These are phyloP conservation scores for Danionella dracula DNA, from an alignment of 2,797 vertebrate genomes.

Conservation along the genomic window DNA sequence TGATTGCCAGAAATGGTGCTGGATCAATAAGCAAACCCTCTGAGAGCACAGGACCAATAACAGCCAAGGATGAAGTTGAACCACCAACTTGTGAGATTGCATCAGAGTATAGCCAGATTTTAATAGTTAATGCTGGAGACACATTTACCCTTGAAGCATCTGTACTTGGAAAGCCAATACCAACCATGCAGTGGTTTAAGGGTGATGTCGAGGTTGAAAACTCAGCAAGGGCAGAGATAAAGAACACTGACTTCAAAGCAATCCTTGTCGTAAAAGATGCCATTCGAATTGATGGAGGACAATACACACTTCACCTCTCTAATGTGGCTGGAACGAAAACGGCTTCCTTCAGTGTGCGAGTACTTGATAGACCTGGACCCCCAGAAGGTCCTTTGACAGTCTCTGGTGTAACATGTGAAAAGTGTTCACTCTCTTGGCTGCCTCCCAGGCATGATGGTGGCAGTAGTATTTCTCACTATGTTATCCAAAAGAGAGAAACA, in stretches of 20 bases:
- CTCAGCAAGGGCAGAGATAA: constrained; percentile 88
- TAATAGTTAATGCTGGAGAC: constrained; percentile 91
- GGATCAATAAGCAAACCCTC: constrained; percentile 92
- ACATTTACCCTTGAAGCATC: constrained; percentile 88
- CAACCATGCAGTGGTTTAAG: constrained; percentile 91
- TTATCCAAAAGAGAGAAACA: constrained; percentile 97
- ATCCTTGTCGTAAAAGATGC: constrained; percentile 90
- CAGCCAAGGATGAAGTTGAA: constrained; percentile 94
- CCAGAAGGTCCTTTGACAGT: constrained; percentile 89
- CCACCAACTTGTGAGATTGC: constrained; percentile 89
- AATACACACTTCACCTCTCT: constrained; percentile 88
- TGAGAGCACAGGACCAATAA: constrained; percentile 90
- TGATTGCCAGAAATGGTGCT: constrained; percentile 94
- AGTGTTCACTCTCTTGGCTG: constrained; percentile 90
- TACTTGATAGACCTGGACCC: constrained; percentile 93
- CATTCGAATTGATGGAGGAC: constrained; percentile 93
- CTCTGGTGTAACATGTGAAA: constrained; percentile 91
- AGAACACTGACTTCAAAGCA: constrained; percentile 90
- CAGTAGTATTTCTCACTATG: constrained; percentile 88
- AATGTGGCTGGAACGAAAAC: constrained; percentile 94
- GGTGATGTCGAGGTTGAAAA: constrained; percentile 89
- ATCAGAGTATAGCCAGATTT: constrained; percentile 86
- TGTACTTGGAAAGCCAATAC: constrained; percentile 89
- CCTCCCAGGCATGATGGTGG: constrained; percentile 93
- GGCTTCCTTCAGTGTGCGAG: constrained; percentile 87